Evolutionary conservation across 2,888 invertebrate genomes (phyloP), one percentile per base, ranked within the genome.

Genomic region (Urechis unicinctus): DNA sequence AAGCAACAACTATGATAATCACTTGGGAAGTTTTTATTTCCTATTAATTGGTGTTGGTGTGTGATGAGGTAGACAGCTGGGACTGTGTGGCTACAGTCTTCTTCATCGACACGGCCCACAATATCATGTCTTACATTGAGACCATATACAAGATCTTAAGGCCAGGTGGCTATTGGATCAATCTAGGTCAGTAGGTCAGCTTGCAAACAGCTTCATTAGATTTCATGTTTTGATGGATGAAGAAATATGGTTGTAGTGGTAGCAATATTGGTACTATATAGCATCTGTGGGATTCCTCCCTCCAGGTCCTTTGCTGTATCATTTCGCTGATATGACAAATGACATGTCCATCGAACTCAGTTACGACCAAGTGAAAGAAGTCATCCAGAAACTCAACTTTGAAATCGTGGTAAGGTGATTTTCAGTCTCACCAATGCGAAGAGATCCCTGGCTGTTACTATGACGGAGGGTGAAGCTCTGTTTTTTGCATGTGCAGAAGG

Each of bases 41-140:
- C 36, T 36, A 13, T 36, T 13, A 13, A 13, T 17, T 13, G 9
- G 36, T 36, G 9, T 17, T 13, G 36, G 36, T 9, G 17, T 36
- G 17, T 36, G 9, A 13, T 45, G 6, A 54, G 70, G 28, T 80
- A 45, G 84, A 87, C 59, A 83, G 85, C 51, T 95, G 94, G 89
- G 86, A 94, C 71, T 93, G 91, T 73, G 86, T 99, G 0, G 90
- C 91, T 0, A 94, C 96, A 0, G 95, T 96, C 66, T 98, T 98
- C 81, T 99, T 98, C 78, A 90, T 98, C 55, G 98, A 99, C 80
- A 98, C 98, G 70, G 96, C 96, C 0, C 89, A 91, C 58, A 98
- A 98, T 77, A 87, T 97, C 22, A 88, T 96, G 2, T 88, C 89
- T 70, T 97, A 96, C 71, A 87, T 98, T 31, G 93, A 96, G 81